phyloP scores from a whole-genome alignment of 2,888 invertebrate species.

The Neoascia interrupta region DNA sequence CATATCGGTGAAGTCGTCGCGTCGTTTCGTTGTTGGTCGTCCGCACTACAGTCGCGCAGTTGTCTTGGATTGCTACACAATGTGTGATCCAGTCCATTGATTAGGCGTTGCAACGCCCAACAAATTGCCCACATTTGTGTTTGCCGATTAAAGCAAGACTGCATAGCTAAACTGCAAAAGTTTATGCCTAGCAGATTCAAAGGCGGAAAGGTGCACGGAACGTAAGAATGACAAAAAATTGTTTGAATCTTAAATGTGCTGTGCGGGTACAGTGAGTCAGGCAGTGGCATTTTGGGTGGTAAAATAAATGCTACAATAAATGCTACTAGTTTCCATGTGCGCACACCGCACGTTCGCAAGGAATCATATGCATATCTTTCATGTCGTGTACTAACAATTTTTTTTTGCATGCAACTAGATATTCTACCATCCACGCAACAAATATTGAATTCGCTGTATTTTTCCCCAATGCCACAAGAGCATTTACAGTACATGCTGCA shows the following conservation, averaged over 20 bases:
- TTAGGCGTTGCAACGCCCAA: slow-evolving; percentile 65
- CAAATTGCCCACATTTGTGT: slow-evolving; percentile 62
- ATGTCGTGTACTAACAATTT: too few species aligned
- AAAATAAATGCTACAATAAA: neutral
- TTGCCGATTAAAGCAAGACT: slow-evolving; percentile 58
- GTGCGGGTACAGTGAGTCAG: slow-evolving; percentile 51
- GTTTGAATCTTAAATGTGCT: slow-evolving; percentile 41
- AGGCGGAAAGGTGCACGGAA: slow-evolving; percentile 55
- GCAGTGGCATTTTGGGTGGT: neutral
- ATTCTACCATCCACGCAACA: too few species aligned
- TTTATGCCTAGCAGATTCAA: slow-evolving; percentile 44
- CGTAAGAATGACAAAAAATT: slow-evolving; percentile 55
- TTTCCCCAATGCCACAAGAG: too few species aligned
- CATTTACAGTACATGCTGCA: too few species aligned
- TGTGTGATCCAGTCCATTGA: slow-evolving; percentile 63
- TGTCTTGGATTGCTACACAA: slow-evolving; percentile 53
- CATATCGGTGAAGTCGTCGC: slow-evolving; percentile 29
- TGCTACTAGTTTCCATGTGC: too few species aligned
- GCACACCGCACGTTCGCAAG: too few species aligned
- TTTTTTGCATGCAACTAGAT: too few species aligned
- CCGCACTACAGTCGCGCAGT: slow-evolving; percentile 11
- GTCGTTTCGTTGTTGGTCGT: neutral
- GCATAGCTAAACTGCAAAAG: slow-evolving; percentile 29
- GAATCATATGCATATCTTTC: too few species aligned
- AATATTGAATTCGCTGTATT: too few species aligned